A percentile compares a stretch with the other conserved stretches of the same genome.
Evolutionary conservation across 53 echinoderm and acorn worm species (phyloP).

Genomic region (Paelopatides confundens): DNA sequence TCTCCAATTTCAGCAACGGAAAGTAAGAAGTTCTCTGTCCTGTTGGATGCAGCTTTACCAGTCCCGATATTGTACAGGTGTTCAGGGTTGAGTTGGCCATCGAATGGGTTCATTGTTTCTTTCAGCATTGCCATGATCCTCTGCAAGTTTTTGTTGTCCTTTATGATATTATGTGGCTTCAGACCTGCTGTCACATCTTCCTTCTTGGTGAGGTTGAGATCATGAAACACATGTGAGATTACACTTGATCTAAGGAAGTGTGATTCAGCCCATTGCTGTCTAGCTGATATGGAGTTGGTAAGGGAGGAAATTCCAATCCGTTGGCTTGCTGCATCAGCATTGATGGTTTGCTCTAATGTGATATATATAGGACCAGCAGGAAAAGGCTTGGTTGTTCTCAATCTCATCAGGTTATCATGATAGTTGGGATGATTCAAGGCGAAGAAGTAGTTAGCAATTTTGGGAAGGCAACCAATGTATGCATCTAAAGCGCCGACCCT

Average conservation of each 20-base stretch:
- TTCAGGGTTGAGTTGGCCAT: neutral
- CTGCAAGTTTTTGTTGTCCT: neutral
- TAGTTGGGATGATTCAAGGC: neutral
- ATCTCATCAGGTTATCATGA: slow-evolving; percentile 24
- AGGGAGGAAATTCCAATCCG: slow-evolving; percentile 9
- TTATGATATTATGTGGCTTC: neutral
- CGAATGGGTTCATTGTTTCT: neutral
- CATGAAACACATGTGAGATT: slow-evolving; percentile 14
- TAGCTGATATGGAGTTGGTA: slow-evolving; percentile 37
- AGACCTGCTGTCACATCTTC: slow-evolving; percentile 19
- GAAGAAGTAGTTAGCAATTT: neutral
- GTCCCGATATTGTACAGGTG: slow-evolving; percentile 7
- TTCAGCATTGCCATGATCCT: slow-evolving; percentile 25
- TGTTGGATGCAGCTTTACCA: neutral
- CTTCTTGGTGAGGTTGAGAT: slow-evolving; percentile 25
- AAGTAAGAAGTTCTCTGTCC: neutral
- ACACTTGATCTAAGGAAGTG: slow-evolving; percentile 21
- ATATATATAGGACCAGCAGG: neutral
- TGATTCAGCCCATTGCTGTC: slow-evolving; percentile 24
- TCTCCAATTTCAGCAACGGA: slow-evolving; percentile 11
- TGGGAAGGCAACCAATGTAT: neutral
- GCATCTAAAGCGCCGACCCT: neutral
- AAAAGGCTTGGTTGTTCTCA: neutral
- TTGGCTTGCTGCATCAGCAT: slow-evolving; percentile 35
- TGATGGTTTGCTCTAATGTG: slow-evolving; percentile 24